Evolutionary conservation across 2,797 vertebrate species (phyloP), one percentile per base, ranked within the genome.

Genomic region (Hybognathus amarus): DNA sequence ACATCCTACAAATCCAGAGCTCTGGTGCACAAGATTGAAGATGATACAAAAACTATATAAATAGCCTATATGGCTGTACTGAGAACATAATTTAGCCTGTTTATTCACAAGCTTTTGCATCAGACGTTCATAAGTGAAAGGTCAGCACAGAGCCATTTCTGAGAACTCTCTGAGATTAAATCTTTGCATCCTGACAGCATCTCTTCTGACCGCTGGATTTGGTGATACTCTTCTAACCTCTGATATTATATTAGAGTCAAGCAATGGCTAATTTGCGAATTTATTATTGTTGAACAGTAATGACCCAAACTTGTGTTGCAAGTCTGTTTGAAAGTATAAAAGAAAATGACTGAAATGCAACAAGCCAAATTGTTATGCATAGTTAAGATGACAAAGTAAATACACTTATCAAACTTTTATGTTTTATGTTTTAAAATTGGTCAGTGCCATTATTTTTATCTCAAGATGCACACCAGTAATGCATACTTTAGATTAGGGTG

Each of bases 141-240:
- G 20, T 69, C 24, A 50, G 24, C 52, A 30, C 75, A 73, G 56
- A 82, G 63, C 54, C 52, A 22, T 66, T 71, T 52, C 75, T 77
- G 36, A 82, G 82, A 87, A 87, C 20, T 76, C 24, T 40, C 24
- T 24, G 54, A 79, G 73, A 86, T 88, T 18, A 82, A 86, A 84
- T 80, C 70, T 77, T 80, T 38, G 18, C 36, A 83, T 82, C 74
- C 73, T 82, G 80, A 42, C 8, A 79, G 77, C 42, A 20, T 13
- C 67, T 69, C 68, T 83, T 45, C 81, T 80, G 63, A 45, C 54
- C 68, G 59, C 63, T 69, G 3, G 24, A 56, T 30, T 45, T 63
- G 22, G 50, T 38, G 63, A 85, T 83, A 61, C 63, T 77, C 66
- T 74, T 61, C 52, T 67, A 74, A 81, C 76, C 79, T 50, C 52